These are phyloP conservation scores for Microplitis demolitor DNA, from an alignment of 1,140 invertebrate species.

Conservation along the genomic window DNA sequence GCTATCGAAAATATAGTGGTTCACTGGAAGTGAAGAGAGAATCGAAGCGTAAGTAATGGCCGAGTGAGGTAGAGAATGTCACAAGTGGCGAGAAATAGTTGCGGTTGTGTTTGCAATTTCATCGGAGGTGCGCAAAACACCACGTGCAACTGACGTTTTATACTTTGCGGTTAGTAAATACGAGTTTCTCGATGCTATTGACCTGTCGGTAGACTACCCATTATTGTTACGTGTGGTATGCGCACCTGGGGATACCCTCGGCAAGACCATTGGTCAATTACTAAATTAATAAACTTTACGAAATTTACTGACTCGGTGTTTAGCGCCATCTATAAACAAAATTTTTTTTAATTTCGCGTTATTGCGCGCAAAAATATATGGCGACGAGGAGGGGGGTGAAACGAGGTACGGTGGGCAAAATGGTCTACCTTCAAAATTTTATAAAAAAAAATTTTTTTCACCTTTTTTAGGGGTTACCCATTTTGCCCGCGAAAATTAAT, in stretches of 20 bases:
- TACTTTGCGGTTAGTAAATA: slow-evolving; percentile 35
- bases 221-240: background rate
- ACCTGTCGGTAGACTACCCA: slow-evolving; percentile 9
- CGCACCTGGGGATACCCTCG: background rate
- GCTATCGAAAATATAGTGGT: too few relatives aligned
- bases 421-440: too few relatives aligned
- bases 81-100: slow-evolving; percentile 18
- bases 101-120: slow-evolving; percentile 37
- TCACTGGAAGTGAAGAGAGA: too few relatives aligned
- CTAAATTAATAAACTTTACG: background rate
- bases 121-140: slow-evolving; percentile 36
- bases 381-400: too few relatives aligned
- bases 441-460: too few relatives aligned
- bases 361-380: too few relatives aligned
- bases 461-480: too few relatives aligned
- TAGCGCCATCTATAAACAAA: background rate
- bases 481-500: too few relatives aligned
- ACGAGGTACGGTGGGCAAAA: too few relatives aligned
- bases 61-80: slow-evolving; percentile 7
- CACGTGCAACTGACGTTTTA: slow-evolving; percentile 44
- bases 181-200: slow-evolving; percentile 29
- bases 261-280: background rate
- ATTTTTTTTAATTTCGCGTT: background rate
- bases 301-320: too few relatives aligned
- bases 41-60: background rate